Percentiles rank a stretch among this genome's conserved stretches.
Evolutionary conservation across 1,140 invertebrate genomes (phyloP).

Genomic region (Cyclargus thomasi): DNA sequence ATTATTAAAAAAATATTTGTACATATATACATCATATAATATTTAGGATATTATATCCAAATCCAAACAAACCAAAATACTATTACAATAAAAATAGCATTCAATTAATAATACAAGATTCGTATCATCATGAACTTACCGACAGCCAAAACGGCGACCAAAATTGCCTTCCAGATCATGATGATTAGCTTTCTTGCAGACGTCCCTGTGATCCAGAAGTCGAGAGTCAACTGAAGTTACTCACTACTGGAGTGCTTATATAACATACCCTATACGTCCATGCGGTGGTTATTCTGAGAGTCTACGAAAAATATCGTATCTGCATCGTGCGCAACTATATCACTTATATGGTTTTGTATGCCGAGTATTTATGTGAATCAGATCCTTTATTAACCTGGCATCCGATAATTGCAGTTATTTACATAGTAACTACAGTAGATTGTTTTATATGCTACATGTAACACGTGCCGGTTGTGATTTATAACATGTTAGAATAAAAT

Average conservation of each 20-base stretch:
- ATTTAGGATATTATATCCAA: too few species aligned
- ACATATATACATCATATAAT: too few species aligned
- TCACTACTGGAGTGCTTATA: slow-evolving; percentile 10
- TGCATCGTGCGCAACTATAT: not conserved
- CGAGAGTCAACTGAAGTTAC: slow-evolving; percentile 11
- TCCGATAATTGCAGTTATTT: not conserved
- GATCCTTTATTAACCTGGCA: not conserved
- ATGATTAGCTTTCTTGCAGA: slow-evolving; percentile 6
- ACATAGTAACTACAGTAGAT: not conserved
- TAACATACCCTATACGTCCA: slow-evolving; percentile 11
- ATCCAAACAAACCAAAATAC: too few species aligned
- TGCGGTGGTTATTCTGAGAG: slow-evolving; percentile 12
- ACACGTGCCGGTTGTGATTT: not conserved
- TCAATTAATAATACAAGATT: not conserved
- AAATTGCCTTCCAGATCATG: slow-evolving; percentile 19
- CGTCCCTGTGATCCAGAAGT: slow-evolving; percentile 15
- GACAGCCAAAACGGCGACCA: slow-evolving; percentile 20
- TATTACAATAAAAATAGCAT: too few species aligned
- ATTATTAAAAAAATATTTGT: too few species aligned
- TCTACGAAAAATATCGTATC: slow-evolving; percentile 11
- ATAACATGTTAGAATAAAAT: too few species aligned
- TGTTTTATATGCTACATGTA: not conserved
- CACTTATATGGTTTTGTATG: slow-evolving; percentile 1
- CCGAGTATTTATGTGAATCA: slow-evolving; percentile 7
- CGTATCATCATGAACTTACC: slow-evolving; percentile 13